Percentiles rank a stretch among this genome's conserved stretches.
phyloP scores from a whole-genome alignment of 2,888 invertebrate species.

The Dichetophora obliterata region DNA sequence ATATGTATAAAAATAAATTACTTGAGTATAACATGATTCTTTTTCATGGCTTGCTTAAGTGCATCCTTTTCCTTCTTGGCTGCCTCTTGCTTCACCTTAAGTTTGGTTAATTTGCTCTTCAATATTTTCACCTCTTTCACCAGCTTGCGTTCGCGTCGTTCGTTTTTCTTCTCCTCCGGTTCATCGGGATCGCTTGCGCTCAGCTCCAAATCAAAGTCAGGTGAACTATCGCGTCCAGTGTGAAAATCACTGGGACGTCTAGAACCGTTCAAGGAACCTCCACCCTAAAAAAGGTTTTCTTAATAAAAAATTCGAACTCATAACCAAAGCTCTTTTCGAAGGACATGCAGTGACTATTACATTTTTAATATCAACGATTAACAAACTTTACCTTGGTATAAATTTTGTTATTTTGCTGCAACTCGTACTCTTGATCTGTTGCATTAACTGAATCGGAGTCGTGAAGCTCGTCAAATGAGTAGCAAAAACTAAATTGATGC shows the following conservation, averaged over 20 bases:
- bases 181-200: slow-evolving; percentile 77
- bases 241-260: slow-evolving; percentile 67
- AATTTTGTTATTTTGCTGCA: slow-evolving; percentile 6
- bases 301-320: neutral
- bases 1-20: slow-evolving; percentile 58
- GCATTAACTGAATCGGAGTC: slow-evolving; percentile 32
- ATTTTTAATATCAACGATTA: neutral
- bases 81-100: slow-evolving; percentile 77
- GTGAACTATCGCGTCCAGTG: slow-evolving; percentile 72
- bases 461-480: slow-evolving; percentile 65
- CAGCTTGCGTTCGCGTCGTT: slow-evolving; percentile 80
- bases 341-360: neutral
- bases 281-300: slow-evolving; percentile 53
- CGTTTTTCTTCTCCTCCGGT: slow-evolving; percentile 75
- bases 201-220: slow-evolving; percentile 75
- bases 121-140: slow-evolving; percentile 68
- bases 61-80: slow-evolving; percentile 85
- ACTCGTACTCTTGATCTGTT: slow-evolving; percentile 1
- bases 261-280: slow-evolving; percentile 62
- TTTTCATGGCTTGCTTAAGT: slow-evolving; percentile 84
- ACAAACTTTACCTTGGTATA: slow-evolving; percentile 20
- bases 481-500: slow-evolving; percentile 66
- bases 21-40: slow-evolving; percentile 82
- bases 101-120: slow-evolving; percentile 71
- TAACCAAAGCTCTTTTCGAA: neutral